phyloP scores from a whole-genome alignment of 2,113 vertebrate genomes.

The Dipodomys merriami region DNA sequence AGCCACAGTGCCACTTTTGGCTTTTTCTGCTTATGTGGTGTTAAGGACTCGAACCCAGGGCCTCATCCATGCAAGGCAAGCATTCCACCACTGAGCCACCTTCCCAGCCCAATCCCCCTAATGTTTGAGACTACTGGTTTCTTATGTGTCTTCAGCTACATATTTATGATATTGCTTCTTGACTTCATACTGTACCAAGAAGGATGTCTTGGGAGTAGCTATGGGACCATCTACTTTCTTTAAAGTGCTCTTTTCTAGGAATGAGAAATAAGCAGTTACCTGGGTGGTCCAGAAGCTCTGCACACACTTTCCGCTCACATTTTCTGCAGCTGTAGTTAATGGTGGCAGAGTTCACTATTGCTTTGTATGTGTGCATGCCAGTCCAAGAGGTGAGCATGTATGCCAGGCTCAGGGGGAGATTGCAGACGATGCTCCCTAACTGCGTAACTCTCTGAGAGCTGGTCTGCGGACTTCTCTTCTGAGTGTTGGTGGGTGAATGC shows the following conservation, averaged over 20 bases:
- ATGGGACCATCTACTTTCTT: not conserved
- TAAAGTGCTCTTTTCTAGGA: not conserved
- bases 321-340: not conserved
- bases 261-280: not conserved
- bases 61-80: no score
- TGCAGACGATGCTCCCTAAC: slow-evolving; percentile 75
- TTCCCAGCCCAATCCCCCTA: no score
- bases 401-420: not conserved
- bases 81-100: no score
- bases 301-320: not conserved
- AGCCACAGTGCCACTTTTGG: no score
- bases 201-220: not conserved
- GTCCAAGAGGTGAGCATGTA: not conserved
- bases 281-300: slow-evolving; percentile 22
- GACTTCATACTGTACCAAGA: not conserved
- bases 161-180: not conserved
- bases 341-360: not conserved
- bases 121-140: not conserved
- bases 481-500: not conserved
- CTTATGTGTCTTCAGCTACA: not conserved
- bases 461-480: not conserved
- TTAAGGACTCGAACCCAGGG: no score
- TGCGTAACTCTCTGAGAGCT: slow-evolving; percentile 70
- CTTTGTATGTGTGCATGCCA: not conserved
- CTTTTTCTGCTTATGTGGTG: no score